Evolutionary conservation across 2,113 vertebrate genomes (phyloP).

Genomic region (Pedionomus torquatus): DNA sequence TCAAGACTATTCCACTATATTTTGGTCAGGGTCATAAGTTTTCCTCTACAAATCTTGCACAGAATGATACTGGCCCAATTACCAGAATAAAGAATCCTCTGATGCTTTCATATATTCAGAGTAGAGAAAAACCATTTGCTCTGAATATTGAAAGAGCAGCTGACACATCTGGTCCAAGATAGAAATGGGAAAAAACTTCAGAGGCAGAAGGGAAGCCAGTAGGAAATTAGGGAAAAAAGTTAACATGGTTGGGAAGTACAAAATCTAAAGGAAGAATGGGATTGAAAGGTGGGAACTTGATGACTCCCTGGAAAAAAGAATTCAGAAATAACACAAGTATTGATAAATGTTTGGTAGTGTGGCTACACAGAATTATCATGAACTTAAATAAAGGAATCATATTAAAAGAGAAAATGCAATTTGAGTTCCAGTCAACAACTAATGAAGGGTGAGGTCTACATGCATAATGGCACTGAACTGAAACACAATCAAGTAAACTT

Average conservation of each 20-base stretch:
- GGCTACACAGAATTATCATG: background rate
- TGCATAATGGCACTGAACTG: background rate
- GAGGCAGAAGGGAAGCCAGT: background rate
- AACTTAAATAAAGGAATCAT: background rate
- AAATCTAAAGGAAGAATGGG: background rate
- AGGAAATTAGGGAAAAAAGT: background rate
- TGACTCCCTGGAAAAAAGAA: background rate
- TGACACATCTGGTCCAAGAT: background rate
- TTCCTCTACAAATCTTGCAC: background rate
- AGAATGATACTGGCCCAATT: accelerated
- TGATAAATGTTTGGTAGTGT: background rate
- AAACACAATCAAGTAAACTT: background rate
- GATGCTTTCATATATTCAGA: background rate
- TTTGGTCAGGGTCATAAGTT: background rate
- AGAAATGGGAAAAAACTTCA: background rate
- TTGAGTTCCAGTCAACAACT: background rate
- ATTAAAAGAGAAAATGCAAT: background rate
- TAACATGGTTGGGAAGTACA: background rate
- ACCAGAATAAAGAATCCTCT: background rate
- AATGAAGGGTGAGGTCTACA: background rate
- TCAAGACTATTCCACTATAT: background rate
- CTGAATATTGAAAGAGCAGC: background rate
- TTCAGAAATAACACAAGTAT: background rate
- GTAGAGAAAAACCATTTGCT: background rate
- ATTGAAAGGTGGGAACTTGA: background rate